phyloP scores from a whole-genome alignment of 2,888 invertebrate genomes.

The Drosophila yooni region DNA sequence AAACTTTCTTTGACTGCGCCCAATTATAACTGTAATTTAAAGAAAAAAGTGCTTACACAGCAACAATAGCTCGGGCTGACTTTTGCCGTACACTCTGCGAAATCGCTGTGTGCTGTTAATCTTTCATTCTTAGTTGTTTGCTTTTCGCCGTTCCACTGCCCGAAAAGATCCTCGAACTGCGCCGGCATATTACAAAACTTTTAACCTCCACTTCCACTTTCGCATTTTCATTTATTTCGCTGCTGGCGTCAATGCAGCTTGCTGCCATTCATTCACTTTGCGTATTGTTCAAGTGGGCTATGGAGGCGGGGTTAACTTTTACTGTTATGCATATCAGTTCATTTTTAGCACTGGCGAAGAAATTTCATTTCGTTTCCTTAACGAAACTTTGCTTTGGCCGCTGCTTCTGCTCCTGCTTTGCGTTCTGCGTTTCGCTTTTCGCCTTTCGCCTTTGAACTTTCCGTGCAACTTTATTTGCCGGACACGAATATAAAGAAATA shows the following conservation, averaged over 20 bases:
- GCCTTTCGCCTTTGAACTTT: constrained; percentile 49
- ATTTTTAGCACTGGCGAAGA: constrained; percentile 41
- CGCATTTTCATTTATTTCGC: constrained; percentile 73
- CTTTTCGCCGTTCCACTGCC: background rate
- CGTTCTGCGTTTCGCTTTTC: constrained; percentile 28
- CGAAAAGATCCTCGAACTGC: constrained; percentile 14
- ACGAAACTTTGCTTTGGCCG: constrained; percentile 43
- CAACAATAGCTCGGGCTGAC: background rate
- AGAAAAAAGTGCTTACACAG: background rate
- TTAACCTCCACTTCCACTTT: constrained; percentile 61
- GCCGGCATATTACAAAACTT: constrained; percentile 72
- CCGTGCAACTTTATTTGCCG: constrained; percentile 43
- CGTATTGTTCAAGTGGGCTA: constrained; percentile 7
- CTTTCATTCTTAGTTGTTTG: constrained; percentile 10
- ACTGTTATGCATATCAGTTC: constrained; percentile 65
- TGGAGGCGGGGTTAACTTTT: constrained; percentile 17
- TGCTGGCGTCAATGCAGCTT: constrained; percentile 29
- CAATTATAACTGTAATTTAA: background rate
- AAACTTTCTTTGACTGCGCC: background rate
- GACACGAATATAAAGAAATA: constrained; percentile 52
- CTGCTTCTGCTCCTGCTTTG: background rate
- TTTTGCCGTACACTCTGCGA: constrained; percentile 6
- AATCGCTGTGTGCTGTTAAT: constrained; percentile 14
- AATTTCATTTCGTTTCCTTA: constrained; percentile 62
- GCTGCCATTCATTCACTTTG: constrained; percentile 51